Percentiles rank a stretch among this genome's conserved stretches.
Conservation (phyloP, 35 echinoderm and acorn worm genomes). For the Heliocidaris erythrogramma region DNA sequence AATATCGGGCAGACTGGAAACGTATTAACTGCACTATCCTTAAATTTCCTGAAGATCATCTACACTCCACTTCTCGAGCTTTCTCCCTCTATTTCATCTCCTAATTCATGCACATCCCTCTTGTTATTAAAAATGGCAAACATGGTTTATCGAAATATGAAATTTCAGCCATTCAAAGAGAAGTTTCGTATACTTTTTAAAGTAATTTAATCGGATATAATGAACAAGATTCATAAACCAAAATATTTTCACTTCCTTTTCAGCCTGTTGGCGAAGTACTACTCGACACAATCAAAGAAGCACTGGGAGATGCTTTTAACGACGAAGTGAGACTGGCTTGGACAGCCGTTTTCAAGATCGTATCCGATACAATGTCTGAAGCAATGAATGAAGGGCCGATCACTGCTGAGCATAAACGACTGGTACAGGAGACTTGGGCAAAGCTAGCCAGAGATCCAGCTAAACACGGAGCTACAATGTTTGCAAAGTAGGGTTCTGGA, state of each 20-base stretch:
- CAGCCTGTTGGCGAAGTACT: conserved; percentile 40
- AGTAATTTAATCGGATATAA: too few relatives aligned
- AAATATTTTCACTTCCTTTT: neutral
- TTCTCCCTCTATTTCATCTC: too few relatives aligned
- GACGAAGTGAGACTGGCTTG: neutral
- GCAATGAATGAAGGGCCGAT: conserved; percentile 5
- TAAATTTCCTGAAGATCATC: too few relatives aligned
- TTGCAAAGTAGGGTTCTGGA: conserved; percentile 45
- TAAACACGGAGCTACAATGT: conserved; percentile 54
- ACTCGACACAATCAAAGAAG: neutral
- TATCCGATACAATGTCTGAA: conserved; percentile 43
- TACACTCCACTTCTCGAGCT: too few relatives aligned
- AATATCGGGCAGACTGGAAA: too few relatives aligned
- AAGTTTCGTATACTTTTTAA: too few relatives aligned
- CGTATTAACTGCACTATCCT: too few relatives aligned
- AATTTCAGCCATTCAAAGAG: too few relatives aligned
- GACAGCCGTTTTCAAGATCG: conserved; percentile 26
- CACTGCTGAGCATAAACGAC: conserved; percentile 36
- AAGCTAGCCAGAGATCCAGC: conserved; percentile 37
- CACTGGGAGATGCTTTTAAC: neutral
- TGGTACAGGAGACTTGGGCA: conserved; percentile 56
- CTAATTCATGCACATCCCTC: too few relatives aligned
- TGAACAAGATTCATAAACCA: neutral
- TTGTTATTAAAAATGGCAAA: too few relatives aligned
- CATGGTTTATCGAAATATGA: too few relatives aligned